Percentiles rank a stretch among this genome's conserved stretches.
Conservation (phyloP, 1,140 invertebrate species). For the Dinoponera quadriceps region DNA sequence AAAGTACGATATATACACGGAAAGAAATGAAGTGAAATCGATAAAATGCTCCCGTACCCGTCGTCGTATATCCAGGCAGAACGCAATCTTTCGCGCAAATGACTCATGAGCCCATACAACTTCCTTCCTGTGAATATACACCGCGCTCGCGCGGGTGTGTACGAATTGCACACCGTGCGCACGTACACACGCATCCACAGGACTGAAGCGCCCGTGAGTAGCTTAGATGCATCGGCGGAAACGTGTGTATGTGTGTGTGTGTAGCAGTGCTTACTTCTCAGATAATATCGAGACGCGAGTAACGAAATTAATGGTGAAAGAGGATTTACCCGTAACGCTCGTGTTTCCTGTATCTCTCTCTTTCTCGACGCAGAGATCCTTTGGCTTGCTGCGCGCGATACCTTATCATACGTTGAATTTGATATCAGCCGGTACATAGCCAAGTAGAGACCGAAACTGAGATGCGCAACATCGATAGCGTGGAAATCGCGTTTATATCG, state of each 20-base stretch:
- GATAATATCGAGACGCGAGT: conserved; percentile 40
- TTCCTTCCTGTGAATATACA: conserved; percentile 52
- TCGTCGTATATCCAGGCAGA: conserved; percentile 47
- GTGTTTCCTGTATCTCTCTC: background rate
- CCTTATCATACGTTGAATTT: conserved; percentile 7
- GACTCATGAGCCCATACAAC: conserved; percentile 39
- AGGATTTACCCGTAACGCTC: conserved; percentile 6
- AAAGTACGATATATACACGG: no score
- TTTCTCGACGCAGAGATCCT: background rate
- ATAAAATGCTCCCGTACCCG: no score
- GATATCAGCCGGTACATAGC: background rate
- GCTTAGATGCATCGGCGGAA: conserved; percentile 20
- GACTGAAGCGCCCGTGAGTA: background rate
- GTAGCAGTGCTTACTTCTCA: background rate
- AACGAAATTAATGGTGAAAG: conserved; percentile 45
- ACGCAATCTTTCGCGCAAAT: conserved; percentile 44
- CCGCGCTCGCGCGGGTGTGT: conserved; percentile 37
- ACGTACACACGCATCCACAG: background rate
- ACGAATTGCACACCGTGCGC: conserved; percentile 17
- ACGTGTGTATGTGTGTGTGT: background rate
- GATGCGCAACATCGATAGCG: background rate
- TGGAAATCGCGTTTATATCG: background rate
- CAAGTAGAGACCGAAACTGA: background rate
- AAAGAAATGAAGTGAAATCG: no score
- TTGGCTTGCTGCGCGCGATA: conserved; percentile 7